A percentile compares a stretch with the other conserved stretches of the same genome.
These are phyloP conservation scores for Syngnathus rostellatus DNA, from an alignment of 2,797 vertebrate genomes.

Conservation along the genomic window DNA sequence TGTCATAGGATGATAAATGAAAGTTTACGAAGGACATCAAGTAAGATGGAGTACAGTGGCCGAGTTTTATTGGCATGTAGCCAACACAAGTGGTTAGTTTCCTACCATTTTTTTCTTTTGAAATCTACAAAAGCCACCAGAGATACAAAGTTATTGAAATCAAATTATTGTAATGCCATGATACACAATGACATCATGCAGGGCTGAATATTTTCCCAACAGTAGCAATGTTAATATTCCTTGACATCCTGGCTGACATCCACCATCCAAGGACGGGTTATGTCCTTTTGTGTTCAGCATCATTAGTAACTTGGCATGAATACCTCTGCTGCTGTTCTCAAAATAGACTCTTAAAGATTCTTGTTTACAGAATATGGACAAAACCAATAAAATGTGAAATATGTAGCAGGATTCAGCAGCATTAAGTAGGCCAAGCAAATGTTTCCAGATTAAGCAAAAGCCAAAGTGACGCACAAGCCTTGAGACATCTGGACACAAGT, in stretches of 20 bases:
- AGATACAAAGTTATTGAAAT: constrained; percentile 18
- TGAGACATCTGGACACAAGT: constrained; percentile 53
- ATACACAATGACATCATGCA: neutral
- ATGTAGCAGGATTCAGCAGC: constrained; percentile 32
- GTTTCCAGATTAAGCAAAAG: constrained; percentile 41
- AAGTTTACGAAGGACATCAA: neutral
- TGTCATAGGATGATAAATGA: neutral
- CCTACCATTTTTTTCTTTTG: no score
- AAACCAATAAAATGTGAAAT: constrained; percentile 31
- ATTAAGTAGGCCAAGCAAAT: constrained; percentile 58
- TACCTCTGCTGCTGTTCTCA: constrained; percentile 9
- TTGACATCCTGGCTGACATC: constrained; percentile 37
- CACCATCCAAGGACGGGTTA: constrained; percentile 25
- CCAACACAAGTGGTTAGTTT: neutral
- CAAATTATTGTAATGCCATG: neutral
- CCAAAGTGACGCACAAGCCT: constrained; percentile 41
- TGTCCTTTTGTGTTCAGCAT: constrained; percentile 30
- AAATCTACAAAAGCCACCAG: constrained; percentile 1
- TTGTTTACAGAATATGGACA: constrained; percentile 12
- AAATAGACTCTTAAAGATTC: neutral
- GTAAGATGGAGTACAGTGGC: neutral
- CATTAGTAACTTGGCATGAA: constrained; percentile 21
- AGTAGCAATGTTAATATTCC: constrained; percentile 28
- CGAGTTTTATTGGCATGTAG: neutral
- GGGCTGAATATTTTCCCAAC: constrained; percentile 3